Evolutionary conservation across 2,113 vertebrate genomes (phyloP).

Genomic region (Helogale parvula): DNA sequence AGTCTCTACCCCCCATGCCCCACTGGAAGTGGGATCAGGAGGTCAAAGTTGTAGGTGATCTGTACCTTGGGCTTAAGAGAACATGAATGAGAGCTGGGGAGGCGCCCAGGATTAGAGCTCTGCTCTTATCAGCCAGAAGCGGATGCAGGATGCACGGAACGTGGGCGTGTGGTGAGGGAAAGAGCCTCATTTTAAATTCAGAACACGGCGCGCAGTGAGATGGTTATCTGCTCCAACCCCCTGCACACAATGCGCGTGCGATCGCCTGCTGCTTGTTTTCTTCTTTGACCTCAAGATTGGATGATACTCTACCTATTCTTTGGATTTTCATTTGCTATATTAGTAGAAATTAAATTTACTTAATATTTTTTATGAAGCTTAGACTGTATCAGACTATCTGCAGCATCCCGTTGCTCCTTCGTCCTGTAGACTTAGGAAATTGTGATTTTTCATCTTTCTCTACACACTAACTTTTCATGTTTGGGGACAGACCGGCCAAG

Average conservation of each 20-base stretch:
- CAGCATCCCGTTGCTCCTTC: not conserved
- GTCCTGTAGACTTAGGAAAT: not conserved
- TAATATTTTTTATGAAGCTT: not conserved
- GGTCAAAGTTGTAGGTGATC: not conserved
- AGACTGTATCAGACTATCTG: rapidly evolving
- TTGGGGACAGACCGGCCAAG: conserved; percentile 55
- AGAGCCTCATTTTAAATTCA: not conserved
- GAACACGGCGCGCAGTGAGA: not conserved
- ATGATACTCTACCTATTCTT: not conserved
- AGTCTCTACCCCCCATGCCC: not conserved
- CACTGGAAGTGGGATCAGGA: not conserved
- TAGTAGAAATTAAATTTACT: not conserved
- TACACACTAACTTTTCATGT: conserved; percentile 33
- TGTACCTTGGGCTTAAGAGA: not conserved
- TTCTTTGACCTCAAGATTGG: not conserved
- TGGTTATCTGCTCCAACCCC: rapidly evolving
- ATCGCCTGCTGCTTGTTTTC: not conserved
- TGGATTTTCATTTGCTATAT: not conserved
- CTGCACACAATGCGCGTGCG: not conserved
- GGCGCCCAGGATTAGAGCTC: not conserved
- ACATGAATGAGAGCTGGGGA: not conserved
- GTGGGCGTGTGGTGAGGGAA: not conserved
- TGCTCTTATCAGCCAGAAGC: not conserved
- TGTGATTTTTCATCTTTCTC: not conserved
- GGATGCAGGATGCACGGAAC: not conserved